Percentiles rank a stretch among this genome's conserved stretches.
Conservation (phyloP, 2,888 invertebrate species). For the Scaptomyza tumidula region DNA sequence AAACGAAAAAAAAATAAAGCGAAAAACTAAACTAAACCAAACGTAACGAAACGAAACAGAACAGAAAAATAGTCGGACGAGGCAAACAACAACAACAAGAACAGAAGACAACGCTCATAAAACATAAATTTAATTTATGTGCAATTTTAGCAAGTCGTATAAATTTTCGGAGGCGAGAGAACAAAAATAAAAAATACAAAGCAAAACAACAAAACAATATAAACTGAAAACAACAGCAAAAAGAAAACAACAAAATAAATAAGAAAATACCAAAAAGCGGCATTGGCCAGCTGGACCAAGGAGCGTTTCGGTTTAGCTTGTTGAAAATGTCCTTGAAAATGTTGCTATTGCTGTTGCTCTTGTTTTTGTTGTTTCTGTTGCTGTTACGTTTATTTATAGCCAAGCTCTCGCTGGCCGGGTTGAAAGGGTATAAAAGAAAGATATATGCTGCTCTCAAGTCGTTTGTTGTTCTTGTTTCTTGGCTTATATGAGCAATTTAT, state of each 20-base stretch:
- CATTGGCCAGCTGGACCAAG: slow-evolving; percentile 63
- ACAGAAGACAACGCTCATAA: slow-evolving; percentile 77
- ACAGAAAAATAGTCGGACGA: slow-evolving; percentile 20
- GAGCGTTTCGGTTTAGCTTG: slow-evolving; percentile 38
- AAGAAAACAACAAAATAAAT: slow-evolving; percentile 18
- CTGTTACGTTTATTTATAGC: slow-evolving; percentile 65
- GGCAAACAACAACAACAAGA: slow-evolving; percentile 34
- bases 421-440: slow-evolving; percentile 66
- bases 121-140: slow-evolving; percentile 81
- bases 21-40: slow-evolving; percentile 39
- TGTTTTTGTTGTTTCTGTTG: slow-evolving; percentile 36
- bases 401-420: slow-evolving; percentile 28
- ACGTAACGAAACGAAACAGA: slow-evolving; percentile 45
- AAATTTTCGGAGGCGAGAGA: slow-evolving; percentile 67
- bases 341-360: slow-evolving; percentile 53
- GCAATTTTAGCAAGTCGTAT: slow-evolving; percentile 81
- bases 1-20: slow-evolving; percentile 28
- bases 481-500: slow-evolving; percentile 60
- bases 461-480: slow-evolving; percentile 31
- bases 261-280: slow-evolving; percentile 55
- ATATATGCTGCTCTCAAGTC: slow-evolving; percentile 56
- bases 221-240: slow-evolving; percentile 1
- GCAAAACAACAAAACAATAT: slow-evolving; percentile 20
- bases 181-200: slow-evolving; percentile 36
- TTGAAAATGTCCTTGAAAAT: slow-evolving; percentile 74